These are phyloP conservation scores for Hirtodrosophila alboralis DNA, from an alignment of 2,888 invertebrate genomes.

Conservation along the genomic window DNA sequence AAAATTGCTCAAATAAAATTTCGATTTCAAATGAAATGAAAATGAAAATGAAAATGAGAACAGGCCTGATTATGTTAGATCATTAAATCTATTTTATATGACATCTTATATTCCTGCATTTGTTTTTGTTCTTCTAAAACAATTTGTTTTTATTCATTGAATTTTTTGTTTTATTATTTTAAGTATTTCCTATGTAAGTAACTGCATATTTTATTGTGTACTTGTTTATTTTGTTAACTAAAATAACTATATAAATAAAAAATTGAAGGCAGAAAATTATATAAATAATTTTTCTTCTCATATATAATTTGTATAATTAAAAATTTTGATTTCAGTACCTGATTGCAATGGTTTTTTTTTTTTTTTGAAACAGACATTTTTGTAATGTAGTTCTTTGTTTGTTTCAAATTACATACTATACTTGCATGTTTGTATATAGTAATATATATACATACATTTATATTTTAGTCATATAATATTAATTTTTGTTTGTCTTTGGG, in stretches of 20 bases:
- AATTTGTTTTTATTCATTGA: no score
- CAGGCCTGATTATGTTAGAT: no score
- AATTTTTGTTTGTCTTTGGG: slow-evolving; percentile 26
- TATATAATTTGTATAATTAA: slow-evolving; percentile 41
- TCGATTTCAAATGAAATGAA: no score
- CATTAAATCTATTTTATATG: no score
- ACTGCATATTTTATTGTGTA: slow-evolving; percentile 31
- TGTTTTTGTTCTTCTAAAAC: not conserved
- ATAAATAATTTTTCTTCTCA: slow-evolving; percentile 17
- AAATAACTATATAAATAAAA: slow-evolving; percentile 6
- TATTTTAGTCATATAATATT: slow-evolving; percentile 3
- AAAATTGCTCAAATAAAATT: no score
- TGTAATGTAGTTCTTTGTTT: slow-evolving; percentile 51
- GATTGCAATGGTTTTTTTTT: slow-evolving; percentile 67
- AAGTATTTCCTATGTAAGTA: slow-evolving; percentile 8
- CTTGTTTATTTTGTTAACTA: not conserved
- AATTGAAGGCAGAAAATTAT: slow-evolving; percentile 19
- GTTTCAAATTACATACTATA: no score
- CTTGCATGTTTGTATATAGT: no score
- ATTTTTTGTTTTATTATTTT: slow-evolving; percentile 15
- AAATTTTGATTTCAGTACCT: slow-evolving; percentile 79
- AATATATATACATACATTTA: no score
- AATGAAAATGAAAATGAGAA: no score
- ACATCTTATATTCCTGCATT: no score
- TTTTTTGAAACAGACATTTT: slow-evolving; percentile 46